Conservation (phyloP, 2,888 invertebrate genomes). For the Harpalus rufipes region DNA sequence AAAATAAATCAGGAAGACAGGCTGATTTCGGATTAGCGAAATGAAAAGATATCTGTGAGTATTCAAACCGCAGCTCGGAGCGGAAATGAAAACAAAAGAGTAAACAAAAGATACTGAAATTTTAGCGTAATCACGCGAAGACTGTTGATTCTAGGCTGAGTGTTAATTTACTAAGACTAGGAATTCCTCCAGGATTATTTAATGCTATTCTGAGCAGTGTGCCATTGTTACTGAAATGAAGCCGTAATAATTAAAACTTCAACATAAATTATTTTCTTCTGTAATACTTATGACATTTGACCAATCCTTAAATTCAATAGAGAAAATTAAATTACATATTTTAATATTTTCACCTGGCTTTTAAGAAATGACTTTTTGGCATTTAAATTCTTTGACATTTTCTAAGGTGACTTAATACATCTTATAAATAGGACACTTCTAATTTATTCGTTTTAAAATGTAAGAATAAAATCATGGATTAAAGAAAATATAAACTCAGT, state of each 20-base stretch:
- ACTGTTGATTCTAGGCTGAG: conserved; percentile 39
- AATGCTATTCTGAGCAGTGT: neutral
- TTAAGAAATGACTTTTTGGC: conserved; percentile 2
- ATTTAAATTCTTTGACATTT: conserved; percentile 1
- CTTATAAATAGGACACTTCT: neutral
- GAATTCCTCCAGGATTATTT: neutral
- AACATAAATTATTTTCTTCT: neutral
- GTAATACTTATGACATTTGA: neutral
- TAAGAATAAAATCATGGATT: neutral
- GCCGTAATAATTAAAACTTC: conserved; percentile 3
- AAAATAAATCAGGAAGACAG: conserved; percentile 39
- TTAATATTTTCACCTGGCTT: neutral
- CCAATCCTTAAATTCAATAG: neutral
- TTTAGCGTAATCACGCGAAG: conserved; percentile 53
- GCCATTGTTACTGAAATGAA: neutral
- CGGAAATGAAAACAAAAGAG: conserved; percentile 64
- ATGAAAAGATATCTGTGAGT: conserved; percentile 42
- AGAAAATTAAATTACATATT: neutral
- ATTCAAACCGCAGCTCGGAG: conserved; percentile 54
- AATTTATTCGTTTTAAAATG: neutral
- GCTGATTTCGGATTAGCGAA: conserved; percentile 31
- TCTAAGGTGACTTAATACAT: neutral
- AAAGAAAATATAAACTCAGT: too few species aligned
- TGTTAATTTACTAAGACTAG: conserved; percentile 28
- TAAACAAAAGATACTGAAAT: conserved; percentile 55